Percentiles rank a stretch among this genome's conserved stretches.
phyloP scores from a whole-genome alignment of 2,113 vertebrate species.

The Nycticebus coucang region DNA sequence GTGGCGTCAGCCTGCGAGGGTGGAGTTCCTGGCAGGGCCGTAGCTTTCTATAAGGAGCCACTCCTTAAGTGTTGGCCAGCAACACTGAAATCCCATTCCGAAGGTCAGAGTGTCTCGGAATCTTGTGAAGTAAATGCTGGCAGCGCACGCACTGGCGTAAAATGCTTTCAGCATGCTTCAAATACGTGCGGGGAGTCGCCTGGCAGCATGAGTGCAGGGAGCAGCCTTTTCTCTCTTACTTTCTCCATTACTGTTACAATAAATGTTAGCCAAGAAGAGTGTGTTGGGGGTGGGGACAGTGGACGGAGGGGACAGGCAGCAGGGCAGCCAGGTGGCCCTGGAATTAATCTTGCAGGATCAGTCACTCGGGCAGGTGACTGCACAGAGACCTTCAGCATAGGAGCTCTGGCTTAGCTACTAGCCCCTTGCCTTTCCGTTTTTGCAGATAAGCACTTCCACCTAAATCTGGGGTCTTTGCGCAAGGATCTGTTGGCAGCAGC shows the following conservation, averaged over 20 bases:
- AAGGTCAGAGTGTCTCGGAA: neutral
- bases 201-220: neutral
- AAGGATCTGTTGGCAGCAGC: neutral
- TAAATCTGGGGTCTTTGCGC: neutral
- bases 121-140: neutral
- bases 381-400: accelerated
- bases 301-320: neutral
- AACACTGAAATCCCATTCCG: neutral
- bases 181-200: neutral
- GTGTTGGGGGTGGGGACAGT: neutral
- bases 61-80: neutral
- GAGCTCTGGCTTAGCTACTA: neutral
- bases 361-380: neutral
- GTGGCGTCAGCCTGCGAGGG: neutral
- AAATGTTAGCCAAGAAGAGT: neutral
- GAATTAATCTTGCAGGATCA: neutral
- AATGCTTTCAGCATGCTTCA: neutral
- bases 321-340: neutral
- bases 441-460: neutral
- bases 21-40: neutral
- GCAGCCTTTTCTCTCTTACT: neutral
- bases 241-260: neutral
- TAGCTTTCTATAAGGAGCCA: neutral
- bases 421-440: neutral
- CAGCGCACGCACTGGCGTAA: neutral